Evolutionary conservation across 2,113 vertebrate species (phyloP).

Genomic region (Tetraodon nigroviridis): DNA sequence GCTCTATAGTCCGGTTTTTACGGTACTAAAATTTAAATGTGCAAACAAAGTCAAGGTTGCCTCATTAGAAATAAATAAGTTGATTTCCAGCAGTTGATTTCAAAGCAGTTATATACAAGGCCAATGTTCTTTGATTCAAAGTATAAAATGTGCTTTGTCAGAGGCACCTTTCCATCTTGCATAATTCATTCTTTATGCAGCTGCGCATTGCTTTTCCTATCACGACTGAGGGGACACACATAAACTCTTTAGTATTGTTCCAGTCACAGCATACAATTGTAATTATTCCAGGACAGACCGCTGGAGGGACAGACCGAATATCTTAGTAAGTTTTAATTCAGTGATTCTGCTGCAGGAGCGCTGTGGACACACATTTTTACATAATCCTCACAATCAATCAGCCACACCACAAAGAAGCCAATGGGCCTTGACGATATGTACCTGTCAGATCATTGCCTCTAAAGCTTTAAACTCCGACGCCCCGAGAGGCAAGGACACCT

Average conservation of each 20-base stretch:
- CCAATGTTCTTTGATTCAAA: constrained; percentile 25
- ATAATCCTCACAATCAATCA: constrained; percentile 63
- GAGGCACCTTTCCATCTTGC: constrained; percentile 23
- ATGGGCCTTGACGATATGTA: constrained; percentile 66
- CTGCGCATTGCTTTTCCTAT: constrained; percentile 25
- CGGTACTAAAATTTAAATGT: not conserved
- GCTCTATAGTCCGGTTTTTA: too few species aligned
- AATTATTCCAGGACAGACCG: constrained; percentile 34
- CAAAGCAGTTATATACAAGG: constrained; percentile 3
- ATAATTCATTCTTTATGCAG: constrained; percentile 33
- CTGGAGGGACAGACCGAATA: constrained; percentile 39
- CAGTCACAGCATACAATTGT: constrained; percentile 19
- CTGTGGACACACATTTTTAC: constrained; percentile 52
- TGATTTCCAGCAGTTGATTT: constrained; percentile 3
- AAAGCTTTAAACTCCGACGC: constrained; percentile 50
- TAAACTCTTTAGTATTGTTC: constrained; percentile 25
- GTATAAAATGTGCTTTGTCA: constrained; percentile 38
- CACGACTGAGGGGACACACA: constrained; percentile 33
- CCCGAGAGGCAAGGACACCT: constrained; percentile 49
- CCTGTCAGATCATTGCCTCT: constrained; percentile 65
- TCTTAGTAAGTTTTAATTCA: constrained; percentile 47
- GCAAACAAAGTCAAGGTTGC: constrained; percentile 9
- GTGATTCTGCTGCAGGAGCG: constrained; percentile 25
- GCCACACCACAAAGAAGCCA: constrained; percentile 59
- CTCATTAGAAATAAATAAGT: constrained; percentile 13